Evolutionary conservation across 2,797 vertebrate genomes (phyloP).

Genomic region (Rhadinocentrus ornatus): DNA sequence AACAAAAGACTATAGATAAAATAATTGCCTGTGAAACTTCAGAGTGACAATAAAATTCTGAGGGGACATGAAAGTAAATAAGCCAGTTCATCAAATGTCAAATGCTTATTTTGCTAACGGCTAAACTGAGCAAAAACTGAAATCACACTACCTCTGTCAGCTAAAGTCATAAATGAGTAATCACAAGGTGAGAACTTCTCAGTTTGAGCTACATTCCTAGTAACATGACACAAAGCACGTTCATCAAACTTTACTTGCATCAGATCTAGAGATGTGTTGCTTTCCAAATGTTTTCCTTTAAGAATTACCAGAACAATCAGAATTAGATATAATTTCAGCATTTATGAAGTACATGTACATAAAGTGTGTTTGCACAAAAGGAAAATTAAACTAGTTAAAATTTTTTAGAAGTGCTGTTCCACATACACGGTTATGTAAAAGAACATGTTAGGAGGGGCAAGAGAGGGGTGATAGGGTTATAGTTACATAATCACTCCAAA

Average conservation of each 20-base stretch:
- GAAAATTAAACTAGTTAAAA: slow-evolving; percentile 28
- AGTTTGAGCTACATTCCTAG: slow-evolving; percentile 15
- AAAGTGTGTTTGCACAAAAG: slow-evolving; percentile 8
- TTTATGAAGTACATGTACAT: not conserved
- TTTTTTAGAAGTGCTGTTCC: slow-evolving; percentile 20
- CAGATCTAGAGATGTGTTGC: not conserved
- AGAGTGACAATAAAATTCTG: not conserved
- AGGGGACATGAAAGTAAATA: not conserved
- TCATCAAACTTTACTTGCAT: slow-evolving; percentile 1
- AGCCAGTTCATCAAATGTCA: slow-evolving; percentile 11
- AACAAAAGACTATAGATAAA: not conserved
- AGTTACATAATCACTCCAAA: slow-evolving; percentile 75
- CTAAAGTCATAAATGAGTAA: slow-evolving; percentile 27
- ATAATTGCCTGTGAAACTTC: not conserved
- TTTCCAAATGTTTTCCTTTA: slow-evolving; percentile 6
- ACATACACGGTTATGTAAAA: slow-evolving; percentile 69
- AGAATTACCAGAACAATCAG: slow-evolving; percentile 10
- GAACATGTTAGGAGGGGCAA: slow-evolving; percentile 38
- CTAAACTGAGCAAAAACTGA: slow-evolving; percentile 13
- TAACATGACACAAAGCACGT: not conserved
- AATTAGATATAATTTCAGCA: not conserved
- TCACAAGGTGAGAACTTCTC: slow-evolving; percentile 16
- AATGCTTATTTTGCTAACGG: slow-evolving; percentile 6
- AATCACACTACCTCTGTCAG: slow-evolving; percentile 30
- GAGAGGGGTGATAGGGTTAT: slow-evolving; percentile 47